Conservation (phyloP, 2,888 invertebrate species). For the Chrysolina oricalcia region DNA sequence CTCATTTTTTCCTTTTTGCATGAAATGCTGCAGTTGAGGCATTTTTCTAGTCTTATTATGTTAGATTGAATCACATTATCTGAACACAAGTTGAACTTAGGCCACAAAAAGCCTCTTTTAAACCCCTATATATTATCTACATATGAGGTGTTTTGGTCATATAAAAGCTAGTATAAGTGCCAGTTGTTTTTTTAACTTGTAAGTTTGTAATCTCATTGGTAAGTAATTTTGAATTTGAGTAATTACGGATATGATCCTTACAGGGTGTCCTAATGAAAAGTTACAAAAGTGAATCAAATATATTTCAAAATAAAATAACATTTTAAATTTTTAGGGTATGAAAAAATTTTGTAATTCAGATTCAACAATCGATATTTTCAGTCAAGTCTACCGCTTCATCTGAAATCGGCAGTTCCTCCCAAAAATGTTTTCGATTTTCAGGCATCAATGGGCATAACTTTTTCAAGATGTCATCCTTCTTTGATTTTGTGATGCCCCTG, state of each 20-base stretch:
- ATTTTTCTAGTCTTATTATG: constrained; percentile 8
- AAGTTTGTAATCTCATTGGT: background rate
- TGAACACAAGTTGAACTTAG: background rate
- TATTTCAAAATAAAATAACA: constrained; percentile 4
- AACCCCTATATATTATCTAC: background rate
- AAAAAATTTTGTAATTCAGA: background rate
- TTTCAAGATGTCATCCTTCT: constrained; percentile 6
- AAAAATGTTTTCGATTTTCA: background rate
- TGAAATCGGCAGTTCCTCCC: background rate
- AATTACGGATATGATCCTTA: background rate
- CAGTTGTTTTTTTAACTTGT: constrained; percentile 6
- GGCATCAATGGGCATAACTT: too few relatives aligned
- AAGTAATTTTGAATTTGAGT: constrained; percentile 3
- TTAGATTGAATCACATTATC: background rate
- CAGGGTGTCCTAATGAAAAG: background rate
- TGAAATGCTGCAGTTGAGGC: background rate
- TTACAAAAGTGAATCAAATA: constrained; percentile 1
- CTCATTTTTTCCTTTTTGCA: background rate
- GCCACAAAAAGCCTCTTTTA: constrained; percentile 3
- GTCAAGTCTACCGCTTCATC: constrained; percentile 7
- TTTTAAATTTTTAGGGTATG: background rate
- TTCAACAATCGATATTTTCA: constrained; percentile 9
- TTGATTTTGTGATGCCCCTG: constrained; percentile 9
- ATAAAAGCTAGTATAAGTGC: background rate
- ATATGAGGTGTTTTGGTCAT: background rate